Evolutionary conservation across 2,888 invertebrate species (phyloP).

Genomic region (Xiphydria camelus): DNA sequence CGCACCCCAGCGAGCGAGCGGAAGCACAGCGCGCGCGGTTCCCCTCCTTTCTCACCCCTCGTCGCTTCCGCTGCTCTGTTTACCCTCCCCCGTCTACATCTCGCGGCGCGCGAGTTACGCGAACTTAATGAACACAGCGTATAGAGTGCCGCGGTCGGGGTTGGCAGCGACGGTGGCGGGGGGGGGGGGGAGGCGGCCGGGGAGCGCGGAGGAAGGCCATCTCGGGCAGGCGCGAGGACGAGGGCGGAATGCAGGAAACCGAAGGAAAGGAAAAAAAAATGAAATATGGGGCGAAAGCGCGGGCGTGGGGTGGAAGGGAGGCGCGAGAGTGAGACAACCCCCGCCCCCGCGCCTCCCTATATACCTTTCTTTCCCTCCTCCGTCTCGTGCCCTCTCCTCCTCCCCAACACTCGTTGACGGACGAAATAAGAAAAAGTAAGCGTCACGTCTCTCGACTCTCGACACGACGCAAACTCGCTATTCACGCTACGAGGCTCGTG

Average conservation of each 20-base stretch:
- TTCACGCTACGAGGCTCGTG: slow-evolving; percentile 27
- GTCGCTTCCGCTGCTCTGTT: neutral
- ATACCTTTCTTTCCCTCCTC: no score
- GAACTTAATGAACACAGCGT: slow-evolving; percentile 32
- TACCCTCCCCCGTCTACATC: neutral
- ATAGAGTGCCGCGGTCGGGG: slow-evolving; percentile 1
- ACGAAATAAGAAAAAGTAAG: slow-evolving; percentile 31
- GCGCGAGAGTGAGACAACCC: no score
- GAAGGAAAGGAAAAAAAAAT: neutral
- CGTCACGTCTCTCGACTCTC: no score
- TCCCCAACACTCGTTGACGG: slow-evolving; percentile 25
- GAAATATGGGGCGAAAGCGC: neutral
- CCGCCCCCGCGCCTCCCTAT: no score
- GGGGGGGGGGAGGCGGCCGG: neutral
- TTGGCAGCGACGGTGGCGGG: neutral
- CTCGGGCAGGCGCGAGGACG: no score
- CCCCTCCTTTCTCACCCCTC: slow-evolving; percentile 17
- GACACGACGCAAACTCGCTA: slow-evolving; percentile 29
- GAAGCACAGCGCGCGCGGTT: slow-evolving; percentile 20
- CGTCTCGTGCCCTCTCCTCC: no score
- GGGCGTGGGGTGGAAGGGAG: neutral
- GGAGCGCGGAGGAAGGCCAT: neutral
- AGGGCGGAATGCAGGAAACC: neutral
- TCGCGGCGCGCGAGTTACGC: slow-evolving; percentile 17
- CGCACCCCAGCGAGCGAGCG: slow-evolving; percentile 22